A percentile compares a stretch with the other conserved stretches of the same genome.
Evolutionary conservation across 1,140 invertebrate genomes (phyloP).

Genomic region (Cyrtorhinus lividipennis): DNA sequence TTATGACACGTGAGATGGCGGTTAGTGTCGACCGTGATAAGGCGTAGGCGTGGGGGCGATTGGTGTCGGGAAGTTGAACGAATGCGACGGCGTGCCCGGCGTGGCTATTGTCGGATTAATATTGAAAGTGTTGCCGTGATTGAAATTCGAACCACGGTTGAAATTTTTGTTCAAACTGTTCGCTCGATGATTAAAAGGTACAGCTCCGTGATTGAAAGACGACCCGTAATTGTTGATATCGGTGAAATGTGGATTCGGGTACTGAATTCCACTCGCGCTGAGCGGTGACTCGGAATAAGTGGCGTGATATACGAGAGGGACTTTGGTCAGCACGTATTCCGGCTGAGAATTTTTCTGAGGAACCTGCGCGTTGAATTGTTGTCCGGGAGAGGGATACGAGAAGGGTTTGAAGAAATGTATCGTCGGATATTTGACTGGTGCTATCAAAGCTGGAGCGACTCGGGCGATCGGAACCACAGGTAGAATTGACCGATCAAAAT

Average conservation of each 20-base stretch:
- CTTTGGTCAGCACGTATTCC: constrained; percentile 7
- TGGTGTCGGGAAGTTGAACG: background rate
- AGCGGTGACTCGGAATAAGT: constrained; percentile 7
- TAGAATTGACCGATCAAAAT: background rate
- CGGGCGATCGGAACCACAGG: background rate
- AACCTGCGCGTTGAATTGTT: too few species aligned
- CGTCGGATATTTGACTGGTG: constrained; percentile 1
- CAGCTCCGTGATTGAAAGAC: background rate
- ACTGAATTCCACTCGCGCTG: background rate
- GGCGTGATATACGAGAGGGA: constrained; percentile 12
- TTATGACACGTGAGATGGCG: background rate
- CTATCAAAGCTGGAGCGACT: background rate
- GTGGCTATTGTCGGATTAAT: background rate
- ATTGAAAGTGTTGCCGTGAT: background rate
- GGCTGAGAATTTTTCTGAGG: background rate
- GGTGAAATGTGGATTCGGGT: background rate
- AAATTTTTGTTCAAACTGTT: background rate
- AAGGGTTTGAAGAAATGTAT: constrained; percentile 10
- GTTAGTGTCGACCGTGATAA: background rate
- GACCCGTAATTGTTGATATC: background rate
- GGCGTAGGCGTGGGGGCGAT: background rate
- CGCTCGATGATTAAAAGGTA: background rate
- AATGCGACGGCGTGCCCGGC: background rate
- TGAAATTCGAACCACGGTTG: background rate
- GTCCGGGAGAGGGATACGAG: background rate